These are phyloP conservation scores for Habrosyne pyritoides DNA, from an alignment of 2,888 invertebrate species.

Conservation along the genomic window DNA sequence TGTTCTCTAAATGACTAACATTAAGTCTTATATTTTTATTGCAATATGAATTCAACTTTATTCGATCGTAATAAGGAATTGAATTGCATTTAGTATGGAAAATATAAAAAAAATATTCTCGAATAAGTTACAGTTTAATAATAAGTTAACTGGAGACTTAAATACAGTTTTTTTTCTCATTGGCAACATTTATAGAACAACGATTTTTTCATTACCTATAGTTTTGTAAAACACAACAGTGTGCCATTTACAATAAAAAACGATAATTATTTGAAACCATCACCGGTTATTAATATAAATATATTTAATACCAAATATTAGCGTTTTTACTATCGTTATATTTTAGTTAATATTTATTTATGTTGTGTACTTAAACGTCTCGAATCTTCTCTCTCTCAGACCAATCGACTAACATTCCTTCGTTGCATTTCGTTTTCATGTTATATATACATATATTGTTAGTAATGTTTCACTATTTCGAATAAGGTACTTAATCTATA, in stretches of 20 bases:
- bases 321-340: conserved; percentile 1
- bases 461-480: conserved; percentile 6
- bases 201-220: not conserved
- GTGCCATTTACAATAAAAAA: conserved; percentile 30
- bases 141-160: too few relatives aligned
- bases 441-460: conserved; percentile 6
- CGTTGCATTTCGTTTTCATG: conserved; percentile 18
- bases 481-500: conserved; percentile 6
- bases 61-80: not conserved
- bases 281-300: not conserved
- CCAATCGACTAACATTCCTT: conserved; percentile 25
- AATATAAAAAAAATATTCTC: too few relatives aligned
- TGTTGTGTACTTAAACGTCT: conserved; percentile 30
- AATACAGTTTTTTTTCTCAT: too few relatives aligned
- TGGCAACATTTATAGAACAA: not conserved
- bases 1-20: conserved; percentile 31
- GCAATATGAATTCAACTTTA: not conserved
- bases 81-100: not conserved
- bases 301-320: conserved; percentile 35
- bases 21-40: not conserved
- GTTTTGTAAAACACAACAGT: conserved; percentile 2
- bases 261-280: not conserved
- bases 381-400: conserved; percentile 19
- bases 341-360: conserved; percentile 24
- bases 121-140: too few relatives aligned